Evolutionary conservation across 1,140 invertebrate genomes (phyloP), one percentile per base, ranked within the genome.

Genomic region (Coenobita brevimanus): DNA sequence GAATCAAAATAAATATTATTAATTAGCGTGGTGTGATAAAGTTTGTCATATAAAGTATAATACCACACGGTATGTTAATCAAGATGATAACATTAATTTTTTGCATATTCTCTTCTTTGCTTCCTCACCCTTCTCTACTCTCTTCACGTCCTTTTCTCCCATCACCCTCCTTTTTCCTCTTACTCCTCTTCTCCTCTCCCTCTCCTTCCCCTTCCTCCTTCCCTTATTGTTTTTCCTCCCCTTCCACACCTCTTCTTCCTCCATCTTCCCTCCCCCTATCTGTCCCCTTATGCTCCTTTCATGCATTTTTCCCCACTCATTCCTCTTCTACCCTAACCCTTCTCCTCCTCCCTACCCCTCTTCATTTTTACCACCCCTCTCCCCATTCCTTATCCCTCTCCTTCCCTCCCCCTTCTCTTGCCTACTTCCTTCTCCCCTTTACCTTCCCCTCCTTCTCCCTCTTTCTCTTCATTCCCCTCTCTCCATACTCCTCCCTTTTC

Each of bases 191-290:
- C 36, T 67, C 62, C 36, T 4, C 17, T 62, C 57, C 27, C 10
- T 57, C n/a, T 24, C 27, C 36, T 69, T 69, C 17, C 64, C 27
- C 36, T n/a, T n/a, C 36, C 27, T 36, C 24, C 27, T 69, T 15
- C 36, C 27, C 24, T 6, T 36, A 69, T 67, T n/a, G 10, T n/a
- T 57, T 10, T n/a, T n/a, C n/a, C n/a, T n/a, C n/a, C n/a, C n/a
- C n/a, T n/a, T n/a, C n/a, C n/a, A n/a, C n/a, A 57, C 10, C 62
- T 64, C 62, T 64, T 30, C 30, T 30, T 64, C 62, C 30, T 30
- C 30, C 62, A 36, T 38, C 38, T 30, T 71, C 69, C 33, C 69
- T 73, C 36, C 38, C 69, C n/a, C 69, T 73, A 24, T 73, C 69
- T 73, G 21, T 38, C 69, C 38, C 27, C 38, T 41, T 73, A 33